phyloP scores from a whole-genome alignment of 2,888 invertebrate genomes.

The Hymenopus coronatus region DNA sequence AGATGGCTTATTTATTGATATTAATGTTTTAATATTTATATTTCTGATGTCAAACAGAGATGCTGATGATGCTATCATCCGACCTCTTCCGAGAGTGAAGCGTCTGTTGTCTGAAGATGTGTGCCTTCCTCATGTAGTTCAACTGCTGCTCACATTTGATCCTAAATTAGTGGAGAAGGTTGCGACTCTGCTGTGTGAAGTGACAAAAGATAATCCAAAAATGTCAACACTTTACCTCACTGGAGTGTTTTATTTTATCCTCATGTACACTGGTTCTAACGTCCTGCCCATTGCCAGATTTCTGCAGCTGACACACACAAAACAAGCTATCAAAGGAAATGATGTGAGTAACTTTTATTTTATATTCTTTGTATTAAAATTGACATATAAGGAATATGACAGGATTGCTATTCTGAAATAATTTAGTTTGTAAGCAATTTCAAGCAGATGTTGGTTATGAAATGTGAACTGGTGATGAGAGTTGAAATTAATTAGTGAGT shows the following conservation, averaged over 20 bases:
- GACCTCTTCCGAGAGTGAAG: constrained; percentile 92
- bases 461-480: no score
- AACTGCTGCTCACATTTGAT: constrained; percentile 94
- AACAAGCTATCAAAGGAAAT: constrained; percentile 90
- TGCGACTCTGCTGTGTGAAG: constrained; percentile 79
- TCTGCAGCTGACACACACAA: constrained; percentile 90
- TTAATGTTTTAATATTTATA: constrained; percentile 30
- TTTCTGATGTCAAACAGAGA: constrained; percentile 57
- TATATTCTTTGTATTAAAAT: neutral
- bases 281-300: constrained; percentile 93
- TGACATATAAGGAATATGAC: no score
- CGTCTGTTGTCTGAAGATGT: constrained; percentile 82
- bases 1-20: neutral
- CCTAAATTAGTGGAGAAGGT: constrained; percentile 95
- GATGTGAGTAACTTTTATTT: constrained; percentile 59
- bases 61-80: constrained; percentile 87
- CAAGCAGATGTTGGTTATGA: no score
- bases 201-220: constrained; percentile 95
- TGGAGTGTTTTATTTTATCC: constrained; percentile 96
- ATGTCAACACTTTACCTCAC: constrained; percentile 91
- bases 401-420: no score
- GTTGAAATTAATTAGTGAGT: no score
- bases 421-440: no score
- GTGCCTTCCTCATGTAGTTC: constrained; percentile 91
- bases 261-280: constrained; percentile 98